Evolutionary conservation across 2,888 invertebrate species (phyloP), one percentile per base, ranked within the genome.

Genomic region (Plagodis dolabraria): DNA sequence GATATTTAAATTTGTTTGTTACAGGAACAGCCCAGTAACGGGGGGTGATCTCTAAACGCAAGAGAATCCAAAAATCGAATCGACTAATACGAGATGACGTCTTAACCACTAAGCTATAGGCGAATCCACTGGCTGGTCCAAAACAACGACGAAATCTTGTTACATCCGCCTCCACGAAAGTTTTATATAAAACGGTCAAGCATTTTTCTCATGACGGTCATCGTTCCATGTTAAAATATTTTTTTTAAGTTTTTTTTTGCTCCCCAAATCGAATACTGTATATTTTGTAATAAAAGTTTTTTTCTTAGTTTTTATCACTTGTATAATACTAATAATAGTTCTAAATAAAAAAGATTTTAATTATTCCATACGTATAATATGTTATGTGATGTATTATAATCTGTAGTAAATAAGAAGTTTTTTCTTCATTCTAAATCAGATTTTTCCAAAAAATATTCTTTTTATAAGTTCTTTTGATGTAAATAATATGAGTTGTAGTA

Each of bases 11-110:
- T 6, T 11, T 50, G 10, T 48, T 55, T 60, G 48, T 69, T 53
- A 0, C 76, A 92, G 91, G 91, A 92, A 60, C 89, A 88, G 73
- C 88, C 90, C 33, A 90, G 89, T 71, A 90, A 89, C 63, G 91
- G 91, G 54, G 91, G 91, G 70, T 91, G 91, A 91, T 80, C 67
- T 63, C 55, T 34, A 57, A 36, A 33, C 60, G 57, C n/a, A 33
- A 43, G 5, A 12, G 5, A 52, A 51, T 38, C 43, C n/a, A 47
- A 50, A 67, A 64, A 54, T 59, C 62, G 53, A 63, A 56, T 47
- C 34, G 55, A 57, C 53, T 59, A 48, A 43, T 9, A 53, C 12
- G 49, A 56, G 64, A 68, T 57, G 47, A 48, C 67, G 68, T 67
- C 73, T 73, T 63, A 64, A 64, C 66, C 64, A 64, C 58, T 58